Evolutionary conservation across 2,113 vertebrate genomes (phyloP).

Genomic region (Apeltes quadracus): DNA sequence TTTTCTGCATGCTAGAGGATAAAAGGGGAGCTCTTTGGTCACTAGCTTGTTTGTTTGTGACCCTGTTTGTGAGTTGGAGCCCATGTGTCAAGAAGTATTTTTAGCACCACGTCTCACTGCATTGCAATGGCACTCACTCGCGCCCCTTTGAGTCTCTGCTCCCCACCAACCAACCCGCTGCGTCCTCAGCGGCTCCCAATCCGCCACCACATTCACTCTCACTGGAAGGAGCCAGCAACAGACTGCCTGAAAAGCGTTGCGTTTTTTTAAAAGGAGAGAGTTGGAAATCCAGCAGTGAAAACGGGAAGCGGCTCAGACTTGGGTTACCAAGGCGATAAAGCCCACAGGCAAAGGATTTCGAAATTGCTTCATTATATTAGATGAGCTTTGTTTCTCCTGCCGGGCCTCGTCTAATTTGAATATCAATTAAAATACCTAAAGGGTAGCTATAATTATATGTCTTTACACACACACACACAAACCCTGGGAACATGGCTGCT

Average conservation of each 20-base stretch:
- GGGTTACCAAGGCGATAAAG: conserved; percentile 53
- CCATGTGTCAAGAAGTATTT: conserved; percentile 83
- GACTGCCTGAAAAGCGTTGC: conserved; percentile 31
- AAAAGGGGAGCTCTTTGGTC: conserved; percentile 58
- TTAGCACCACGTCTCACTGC: conserved; percentile 81
- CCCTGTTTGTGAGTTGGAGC: conserved; percentile 71
- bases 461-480: conserved; percentile 20
- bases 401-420: conserved; percentile 44
- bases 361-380: conserved; percentile 37
- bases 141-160: conserved; percentile 55
- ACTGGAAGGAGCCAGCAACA: conserved; percentile 69
- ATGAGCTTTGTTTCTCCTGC: conserved; percentile 27
- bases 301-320: conserved; percentile 34
- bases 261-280: conserved; percentile 4
- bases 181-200: conserved; percentile 30
- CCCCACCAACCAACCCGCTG: conserved; percentile 21
- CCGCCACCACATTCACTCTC: conserved; percentile 71
- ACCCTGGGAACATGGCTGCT: conserved; percentile 27
- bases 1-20: conserved; percentile 41
- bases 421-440: conserved; percentile 59
- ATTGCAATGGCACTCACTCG: conserved; percentile 81
- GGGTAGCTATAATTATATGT: conserved; percentile 47
- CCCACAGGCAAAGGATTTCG: conserved; percentile 7
- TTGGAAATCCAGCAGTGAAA: conserved; percentile 30
- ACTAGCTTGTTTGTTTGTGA: conserved; percentile 67